Base-by-base conservation (phyloP, 2,797 vertebrate species). In the Delichon dasypus region DNA sequence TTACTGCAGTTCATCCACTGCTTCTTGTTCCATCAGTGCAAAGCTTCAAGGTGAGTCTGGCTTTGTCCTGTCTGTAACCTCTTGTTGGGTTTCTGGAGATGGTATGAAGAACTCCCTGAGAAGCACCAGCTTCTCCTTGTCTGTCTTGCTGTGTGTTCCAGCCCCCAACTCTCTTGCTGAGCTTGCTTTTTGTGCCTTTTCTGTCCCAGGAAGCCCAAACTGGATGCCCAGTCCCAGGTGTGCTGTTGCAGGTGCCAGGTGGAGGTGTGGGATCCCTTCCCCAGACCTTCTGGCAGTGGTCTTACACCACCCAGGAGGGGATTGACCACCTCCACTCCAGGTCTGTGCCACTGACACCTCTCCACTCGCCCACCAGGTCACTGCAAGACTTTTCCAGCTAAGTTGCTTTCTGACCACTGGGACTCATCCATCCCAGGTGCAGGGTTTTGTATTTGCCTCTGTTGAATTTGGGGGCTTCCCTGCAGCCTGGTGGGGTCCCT, bases 121-220 rank as follows among this genome's bases (percentile, higher is more conserved):
- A 54, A 62, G 62, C 30, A 57, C 11, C 45, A 72, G 47, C 44
- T 85, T 68, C 61, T 79, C 42, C 50, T 79, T 3, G 0, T 72
- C 2, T 1, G 0, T n/a, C 40, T 53, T 38, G 6, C 9, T 5
- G 3, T 0, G 0, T 58, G 16, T 32, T 86, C 9, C 47, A 73
- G 21, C 9, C 15, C 27, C 47, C 32, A 45, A 1, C 38, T 32
- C 38, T 73, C 29, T 38, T 86, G 34, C 77, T 77, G 77, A 55
- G 47, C 51, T 80, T 27, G 3, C 8, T 80, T 30, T 30, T 21
- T 42, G 32, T 75, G 50, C 29, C 68, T 77, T 76, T 90, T 65
- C 67, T 61, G 26, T 72, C 55, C 40, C 4, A 3, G 67, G 72
- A 12, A 75, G 38, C 50, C 62, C 89, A 53, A 13, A 36, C 5